Conservation (phyloP, 2,113 vertebrate species). For the Rhynchopsitta pachyrhyncha region DNA sequence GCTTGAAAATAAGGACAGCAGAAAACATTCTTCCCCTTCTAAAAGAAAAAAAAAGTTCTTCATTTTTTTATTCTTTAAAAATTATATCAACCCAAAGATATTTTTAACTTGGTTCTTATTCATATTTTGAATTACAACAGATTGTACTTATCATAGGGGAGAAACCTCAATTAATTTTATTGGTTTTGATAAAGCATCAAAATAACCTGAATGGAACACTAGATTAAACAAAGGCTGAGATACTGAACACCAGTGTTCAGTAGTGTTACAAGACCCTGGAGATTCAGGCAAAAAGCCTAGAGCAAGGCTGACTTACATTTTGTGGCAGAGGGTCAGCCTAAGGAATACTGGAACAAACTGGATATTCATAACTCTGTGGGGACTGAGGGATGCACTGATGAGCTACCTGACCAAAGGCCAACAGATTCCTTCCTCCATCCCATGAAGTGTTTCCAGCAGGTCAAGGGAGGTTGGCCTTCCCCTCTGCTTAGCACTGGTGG, state of each 20-base stretch:
- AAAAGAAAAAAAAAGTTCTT: neutral
- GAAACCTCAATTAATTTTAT: neutral
- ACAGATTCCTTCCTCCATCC: neutral
- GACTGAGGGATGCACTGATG: neutral
- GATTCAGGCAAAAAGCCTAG: neutral
- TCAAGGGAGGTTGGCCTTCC: neutral
- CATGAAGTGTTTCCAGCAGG: neutral
- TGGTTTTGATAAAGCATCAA: neutral
- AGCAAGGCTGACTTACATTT: neutral
- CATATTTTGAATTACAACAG: neutral
- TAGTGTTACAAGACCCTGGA: neutral
- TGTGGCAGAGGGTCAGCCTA: neutral
- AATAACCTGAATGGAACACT: neutral
- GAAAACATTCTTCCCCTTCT: neutral
- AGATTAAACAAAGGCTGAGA: neutral
- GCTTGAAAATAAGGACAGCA: neutral
- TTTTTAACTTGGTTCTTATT: neutral
- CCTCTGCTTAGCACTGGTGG: neutral
- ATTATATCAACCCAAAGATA: neutral
- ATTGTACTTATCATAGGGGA: neutral
- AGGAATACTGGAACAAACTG: neutral
- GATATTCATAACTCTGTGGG: neutral
- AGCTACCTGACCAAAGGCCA: rapidly evolving
- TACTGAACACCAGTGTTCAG: neutral
- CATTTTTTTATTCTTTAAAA: neutral